Conservation (phyloP, 2,888 invertebrate genomes). For the Cerceris rybyensis region DNA sequence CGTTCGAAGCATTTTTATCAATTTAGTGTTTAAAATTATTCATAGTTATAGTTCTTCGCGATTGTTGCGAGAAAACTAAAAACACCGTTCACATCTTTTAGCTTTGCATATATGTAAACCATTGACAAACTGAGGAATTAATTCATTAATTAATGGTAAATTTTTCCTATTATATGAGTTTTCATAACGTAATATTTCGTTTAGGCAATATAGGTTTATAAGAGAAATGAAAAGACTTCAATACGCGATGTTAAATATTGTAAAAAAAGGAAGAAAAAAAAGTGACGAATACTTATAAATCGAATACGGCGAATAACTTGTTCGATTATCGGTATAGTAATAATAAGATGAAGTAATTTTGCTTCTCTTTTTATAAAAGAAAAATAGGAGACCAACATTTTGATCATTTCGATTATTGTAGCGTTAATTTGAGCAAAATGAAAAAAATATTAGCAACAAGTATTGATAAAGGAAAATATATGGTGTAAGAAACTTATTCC, state of each 20-base stretch:
- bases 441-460: too few relatives aligned
- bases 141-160: constrained; percentile 76
- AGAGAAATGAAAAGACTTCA: constrained; percentile 40
- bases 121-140: constrained; percentile 37
- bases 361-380: too few relatives aligned
- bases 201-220: constrained; percentile 56
- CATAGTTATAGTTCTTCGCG: constrained; percentile 49
- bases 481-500: too few relatives aligned
- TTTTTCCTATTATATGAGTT: constrained; percentile 71
- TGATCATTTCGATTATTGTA: too few relatives aligned
- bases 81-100: constrained; percentile 49
- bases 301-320: constrained; percentile 74
- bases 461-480: too few relatives aligned
- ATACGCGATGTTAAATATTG: constrained; percentile 47
- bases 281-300: constrained; percentile 63
- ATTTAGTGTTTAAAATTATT: constrained; percentile 70
- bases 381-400: too few relatives aligned
- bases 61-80: constrained; percentile 51
- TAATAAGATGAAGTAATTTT: too few relatives aligned
- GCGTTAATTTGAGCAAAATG: too few relatives aligned
- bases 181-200: constrained; percentile 65
- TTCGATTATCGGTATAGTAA: constrained; percentile 78
- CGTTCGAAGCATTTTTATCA: constrained; percentile 51
- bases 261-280: constrained; percentile 54
- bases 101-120: constrained; percentile 37